Evolutionary conservation across 2,888 invertebrate genomes (phyloP).

Genomic region (Elmis aenea): DNA sequence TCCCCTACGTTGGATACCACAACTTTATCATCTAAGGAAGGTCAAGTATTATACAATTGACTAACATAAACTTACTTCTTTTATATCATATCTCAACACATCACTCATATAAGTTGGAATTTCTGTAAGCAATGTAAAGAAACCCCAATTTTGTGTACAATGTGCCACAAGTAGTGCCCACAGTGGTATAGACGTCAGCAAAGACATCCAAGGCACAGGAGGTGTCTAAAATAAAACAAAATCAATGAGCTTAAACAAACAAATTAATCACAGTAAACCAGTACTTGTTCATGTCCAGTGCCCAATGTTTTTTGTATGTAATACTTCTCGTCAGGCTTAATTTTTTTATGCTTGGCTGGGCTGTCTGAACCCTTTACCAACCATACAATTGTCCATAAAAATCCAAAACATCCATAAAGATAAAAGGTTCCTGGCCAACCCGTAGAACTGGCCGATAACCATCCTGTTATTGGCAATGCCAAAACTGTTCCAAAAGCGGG

Average conservation of each 20-base stretch:
- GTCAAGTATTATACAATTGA: too few species aligned
- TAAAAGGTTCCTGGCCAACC: conserved; percentile 78
- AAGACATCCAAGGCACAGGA: conserved; percentile 67
- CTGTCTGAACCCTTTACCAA: conserved; percentile 57
- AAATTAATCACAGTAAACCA: too few species aligned
- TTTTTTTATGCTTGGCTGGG: conserved; percentile 54
- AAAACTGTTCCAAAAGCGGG: conserved; percentile 73
- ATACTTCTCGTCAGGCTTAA: conserved; percentile 55
- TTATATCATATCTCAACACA: conserved; percentile 65
- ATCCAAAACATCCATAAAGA: conserved; percentile 56
- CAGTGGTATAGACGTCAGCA: conserved; percentile 69
- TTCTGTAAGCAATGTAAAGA: conserved; percentile 76
- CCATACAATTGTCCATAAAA: conserved; percentile 56
- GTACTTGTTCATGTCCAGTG: too few species aligned
- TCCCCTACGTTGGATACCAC: too few species aligned
- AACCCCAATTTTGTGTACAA: conserved; percentile 71
- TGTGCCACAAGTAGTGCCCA: conserved; percentile 68
- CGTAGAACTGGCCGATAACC: conserved; percentile 57
- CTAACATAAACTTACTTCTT: conserved; percentile 59
- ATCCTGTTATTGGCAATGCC: conserved; percentile 63
- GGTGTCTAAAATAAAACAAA: conserved; percentile 21
- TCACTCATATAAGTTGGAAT: conserved; percentile 73
- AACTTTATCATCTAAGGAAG: too few species aligned
- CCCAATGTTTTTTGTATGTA: conserved; percentile 55
- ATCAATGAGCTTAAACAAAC: too few species aligned